Conservation (phyloP, 2,888 invertebrate genomes). For the Lamellibrachia columna region DNA sequence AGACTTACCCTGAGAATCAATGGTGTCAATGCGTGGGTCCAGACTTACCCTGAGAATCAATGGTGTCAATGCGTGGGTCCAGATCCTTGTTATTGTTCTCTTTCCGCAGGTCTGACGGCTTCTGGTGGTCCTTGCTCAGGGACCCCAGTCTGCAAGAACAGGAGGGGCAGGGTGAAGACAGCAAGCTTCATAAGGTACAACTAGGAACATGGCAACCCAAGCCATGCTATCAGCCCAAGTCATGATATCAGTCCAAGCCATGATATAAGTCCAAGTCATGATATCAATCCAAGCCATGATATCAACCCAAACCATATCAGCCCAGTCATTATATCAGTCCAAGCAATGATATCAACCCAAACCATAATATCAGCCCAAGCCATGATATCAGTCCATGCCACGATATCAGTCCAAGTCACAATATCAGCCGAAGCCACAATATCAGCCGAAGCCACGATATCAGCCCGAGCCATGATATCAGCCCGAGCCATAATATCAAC, state of each 20-base stretch:
- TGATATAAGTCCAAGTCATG: no score
- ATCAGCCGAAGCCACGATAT: background rate
- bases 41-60: no score
- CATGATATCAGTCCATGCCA: background rate
- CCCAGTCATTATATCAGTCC: background rate
- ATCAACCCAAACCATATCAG: background rate
- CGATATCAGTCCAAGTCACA: background rate
- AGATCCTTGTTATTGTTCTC: background rate
- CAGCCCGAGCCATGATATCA: background rate
- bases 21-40: no score
- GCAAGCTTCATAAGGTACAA: no score
- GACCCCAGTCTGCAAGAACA: background rate
- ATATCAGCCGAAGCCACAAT: background rate
- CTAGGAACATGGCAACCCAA: no score
- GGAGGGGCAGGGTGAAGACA: no score
- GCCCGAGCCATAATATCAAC: background rate
- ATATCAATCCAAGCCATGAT: background rate
- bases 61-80: background rate
- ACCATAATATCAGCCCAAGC: background rate
- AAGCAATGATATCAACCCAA: background rate
- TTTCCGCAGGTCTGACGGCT: conserved; percentile 6
- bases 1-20: no score
- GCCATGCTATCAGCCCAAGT: no score
- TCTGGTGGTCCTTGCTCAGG: conserved; percentile 16
- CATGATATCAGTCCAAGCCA: no score